Base-by-base conservation (phyloP, 92 coral and sea anemone genomes). In the Phymanthus crucifer region DNA sequence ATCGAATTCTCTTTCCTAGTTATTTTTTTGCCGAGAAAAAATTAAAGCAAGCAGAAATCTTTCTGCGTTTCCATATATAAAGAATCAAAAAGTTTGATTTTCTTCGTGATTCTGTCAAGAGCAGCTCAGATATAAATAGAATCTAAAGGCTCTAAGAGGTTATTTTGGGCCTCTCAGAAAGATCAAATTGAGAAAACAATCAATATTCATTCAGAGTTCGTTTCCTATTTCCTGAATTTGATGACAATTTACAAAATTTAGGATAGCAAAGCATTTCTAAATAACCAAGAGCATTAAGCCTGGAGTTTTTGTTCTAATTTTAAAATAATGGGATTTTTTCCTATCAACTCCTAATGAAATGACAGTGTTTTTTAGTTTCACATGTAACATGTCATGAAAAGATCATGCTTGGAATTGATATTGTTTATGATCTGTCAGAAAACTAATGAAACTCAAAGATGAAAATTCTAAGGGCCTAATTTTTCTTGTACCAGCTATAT, bases 161-260 rank as follows among this genome's bases (percentile, higher is more conserved):
- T 61, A 61, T 61, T 61, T 61, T 61, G 29, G 29, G 34, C 68
- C 10, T 17, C 29, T 34, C 5, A 27, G 13, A 27, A 26, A 61
- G 68, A 61, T 61, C 13, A 12, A 61, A 61, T 27, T n/a, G 68
- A 24, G 27, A 61, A 29, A 61, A 24, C 68, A 61, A 61, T 61
- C 26, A 27, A 27, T 24, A 6, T 27, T 24, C 32, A 29, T 6
- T 1, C 13, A 24, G 29, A 27, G 14, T 61, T 61, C 17, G 23
- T 27, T 61, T 61, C 68, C 68, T 61, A 34, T 27, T 61, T 61
- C 68, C 68, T 61, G 68, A 61, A 29, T 14, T 27, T 61, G 68
- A 61, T 61, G 68, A 58, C 8, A 24, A 23, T 23, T 58, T 21
- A n/a, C 7, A 18, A 4, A 61, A 61, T 27, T 61, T 61, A 61